These are phyloP conservation scores for Halcyon smyrnensis DNA, from an alignment of 2,797 vertebrate species.

Conservation along the genomic window DNA sequence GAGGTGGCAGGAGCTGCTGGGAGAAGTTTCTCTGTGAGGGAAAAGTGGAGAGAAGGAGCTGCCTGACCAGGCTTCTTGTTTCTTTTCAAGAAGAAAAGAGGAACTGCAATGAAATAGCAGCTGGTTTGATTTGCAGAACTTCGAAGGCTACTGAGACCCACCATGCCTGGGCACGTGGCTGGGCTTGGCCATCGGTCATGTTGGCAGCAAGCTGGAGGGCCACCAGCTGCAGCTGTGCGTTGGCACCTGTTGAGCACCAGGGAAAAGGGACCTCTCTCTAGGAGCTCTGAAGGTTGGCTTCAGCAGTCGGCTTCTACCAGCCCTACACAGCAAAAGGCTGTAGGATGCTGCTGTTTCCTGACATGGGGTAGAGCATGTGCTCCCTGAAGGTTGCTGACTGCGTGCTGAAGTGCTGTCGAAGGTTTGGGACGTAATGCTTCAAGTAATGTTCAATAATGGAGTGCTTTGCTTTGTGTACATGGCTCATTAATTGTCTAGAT, in stretches of 20 bases:
- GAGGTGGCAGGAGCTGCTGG: not conserved
- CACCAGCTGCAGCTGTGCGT: rapidly evolving
- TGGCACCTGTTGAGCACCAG: rapidly evolving
- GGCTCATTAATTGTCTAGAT: not conserved
- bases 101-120: rapidly evolving
- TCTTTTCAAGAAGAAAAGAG: not conserved
- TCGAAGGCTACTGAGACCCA: rapidly evolving
- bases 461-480: not conserved
- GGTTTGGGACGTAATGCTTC: rapidly evolving
- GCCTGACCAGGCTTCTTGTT: rapidly evolving
- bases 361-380: rapidly evolving
- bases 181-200: rapidly evolving
- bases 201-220: rapidly evolving
- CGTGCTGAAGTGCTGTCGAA: not conserved
- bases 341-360: not conserved
- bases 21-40: not conserved
- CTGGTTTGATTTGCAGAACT: not conserved
- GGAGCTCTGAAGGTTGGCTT: not conserved
- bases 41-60: not conserved
- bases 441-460: rapidly evolving
- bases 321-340: not conserved
- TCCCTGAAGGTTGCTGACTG: not conserved
- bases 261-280: not conserved
- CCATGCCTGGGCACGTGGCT: rapidly evolving
- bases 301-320: rapidly evolving